Evolutionary conservation across 2,888 invertebrate genomes (phyloP), one percentile per base, ranked within the genome.

Genomic region (Apantesis nais): DNA sequence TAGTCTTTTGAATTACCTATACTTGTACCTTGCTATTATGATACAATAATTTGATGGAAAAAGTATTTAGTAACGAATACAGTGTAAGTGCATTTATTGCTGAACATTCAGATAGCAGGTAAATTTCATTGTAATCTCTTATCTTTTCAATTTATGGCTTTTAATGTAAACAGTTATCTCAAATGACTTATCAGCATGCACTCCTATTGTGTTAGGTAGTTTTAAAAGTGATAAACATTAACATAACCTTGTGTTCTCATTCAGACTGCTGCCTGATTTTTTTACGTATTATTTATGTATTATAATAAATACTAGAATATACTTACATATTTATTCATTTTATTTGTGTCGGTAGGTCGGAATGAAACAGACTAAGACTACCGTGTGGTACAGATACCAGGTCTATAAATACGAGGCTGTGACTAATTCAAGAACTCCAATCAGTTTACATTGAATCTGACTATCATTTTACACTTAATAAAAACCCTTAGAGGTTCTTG

Each of bases 61-160:
- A 19, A 44, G 16, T 16, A 44, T 5, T 34, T 34, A 5, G 34
- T 34, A 34, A 34, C 34, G 2, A n/a, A n/a, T n/a, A n/a, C n/a
- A n/a, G n/a, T 34, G 5, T 34, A 34, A 34, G 34, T 34, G 5
- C 14, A 41, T 16, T 14, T 41, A 41, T 39, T 44, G 44, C 19
- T 0, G 19, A 44, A 44, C 3, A 44, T 44, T 19, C 44, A 44
- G 44, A 19, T 41, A 16, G 22, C 48, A n/a, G 9, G 9, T 4
- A 52, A 25, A 55, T 4, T 25, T 0, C 25, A 12, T 55, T 55
- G 25, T 25, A 25, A 29, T 16, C 58, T 29, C 29, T 58, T 29
- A 58, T 76, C 71, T 78, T 78, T 75, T 63, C 68, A 76, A 71
- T 65, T 19, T 48, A 31, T 31, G 22, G 37, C 37, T 39, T 55